Base-by-base conservation (phyloP, 2,113 vertebrate species). In the Pituophis catenifer region DNA sequence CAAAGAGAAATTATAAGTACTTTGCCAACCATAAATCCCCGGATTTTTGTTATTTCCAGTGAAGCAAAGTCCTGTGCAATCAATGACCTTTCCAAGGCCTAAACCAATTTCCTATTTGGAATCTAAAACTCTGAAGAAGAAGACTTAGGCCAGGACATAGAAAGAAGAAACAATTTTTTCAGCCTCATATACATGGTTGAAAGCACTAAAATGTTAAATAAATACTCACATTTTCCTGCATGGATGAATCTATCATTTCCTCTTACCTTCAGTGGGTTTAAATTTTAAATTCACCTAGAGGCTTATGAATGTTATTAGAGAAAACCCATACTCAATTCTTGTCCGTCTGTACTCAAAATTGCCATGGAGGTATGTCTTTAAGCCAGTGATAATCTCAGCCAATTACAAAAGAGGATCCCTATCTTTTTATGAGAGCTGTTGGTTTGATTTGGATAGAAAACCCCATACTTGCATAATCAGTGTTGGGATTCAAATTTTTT, bases 371-470 rank as follows among this genome's bases (percentile, higher is more conserved):
- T 23, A 90, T 70, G n/a, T 75, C 5, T 52, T 33, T 12, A 81
- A 53, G 8, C 15, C 44, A 50, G 26, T 62, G 58, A 33, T 54
- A 91, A 81, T 38, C 17, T 38, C 17, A 91, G 23, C 48, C 96
- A 93, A 94, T 93, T 93, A 86, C 88, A 91, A 54, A 90, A 92
- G 94, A 96, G 89, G 29, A 44, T 12, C 21, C 21, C 17, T 44
- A 93, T 89, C 59, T 87, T 29, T 92, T 92, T 96, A 94, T 92
- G 93, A 97, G 57, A 91, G 10, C 23, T 97, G 70, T 93, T 95
- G 95, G 96, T 57, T 91, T 91, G 93, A 86, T 97, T 96, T 96
- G 91, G 92, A 87, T 90, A 91, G 92, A 90, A 96, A 86, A 86
- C 4, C n/a, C n/a, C 29, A 75, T 65, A 29, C 29, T 6, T 90